Base-by-base conservation (phyloP, 2,888 invertebrate species). In the Drosophila robusta region DNA sequence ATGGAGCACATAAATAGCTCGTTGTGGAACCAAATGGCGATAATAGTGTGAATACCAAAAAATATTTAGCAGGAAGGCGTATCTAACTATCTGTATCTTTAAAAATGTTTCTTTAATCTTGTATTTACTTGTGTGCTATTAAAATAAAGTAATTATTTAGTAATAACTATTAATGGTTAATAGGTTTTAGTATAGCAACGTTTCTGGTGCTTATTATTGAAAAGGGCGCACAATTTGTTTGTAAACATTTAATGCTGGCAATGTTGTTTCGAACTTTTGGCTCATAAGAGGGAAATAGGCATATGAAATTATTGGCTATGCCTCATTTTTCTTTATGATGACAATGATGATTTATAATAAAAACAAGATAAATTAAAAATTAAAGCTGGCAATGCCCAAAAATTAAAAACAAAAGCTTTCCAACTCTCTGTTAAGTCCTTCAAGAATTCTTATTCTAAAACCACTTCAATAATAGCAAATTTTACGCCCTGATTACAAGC, bases 11-110 rank as follows among this genome's bases (percentile, higher is more conserved):
- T 89, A 7, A 91, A 91, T 60, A 66, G 76, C 12, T 80, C 90
- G 1, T 24, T 90, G 26, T 91, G 89, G 87, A 80, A 82, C 26
- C 86, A 91, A 34, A 64, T 90, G 32, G 85, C 91, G 9, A 76
- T 91, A 8, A 80, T 70, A 0, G 75, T 90, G 12, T 63, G 18
- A 46, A 11, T 16, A 18, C 14, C 1, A 3, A 2, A n/a, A 14
- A 7, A 9, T 7, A 26, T 18, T 2, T 9, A 3, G n/a, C 24
- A 14, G 24, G 4, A 11, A 41, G 9, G 7, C 8, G 16, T 16
- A 16, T 41, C 16, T 12, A 16, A 29, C 11, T 9, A 0, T 18
- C 14, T 29, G 6, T 26, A 5, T 6, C 14, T 44, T 12, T 39
- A 29, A 26, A 7, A 18, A 32, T 32, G 32, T 12, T 0, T n/a